Percentiles rank a stretch among this genome's conserved stretches.
These are phyloP conservation scores for Nephrocerus scutellatus DNA, from an alignment of 2,888 invertebrate genomes.

Conservation along the genomic window DNA sequence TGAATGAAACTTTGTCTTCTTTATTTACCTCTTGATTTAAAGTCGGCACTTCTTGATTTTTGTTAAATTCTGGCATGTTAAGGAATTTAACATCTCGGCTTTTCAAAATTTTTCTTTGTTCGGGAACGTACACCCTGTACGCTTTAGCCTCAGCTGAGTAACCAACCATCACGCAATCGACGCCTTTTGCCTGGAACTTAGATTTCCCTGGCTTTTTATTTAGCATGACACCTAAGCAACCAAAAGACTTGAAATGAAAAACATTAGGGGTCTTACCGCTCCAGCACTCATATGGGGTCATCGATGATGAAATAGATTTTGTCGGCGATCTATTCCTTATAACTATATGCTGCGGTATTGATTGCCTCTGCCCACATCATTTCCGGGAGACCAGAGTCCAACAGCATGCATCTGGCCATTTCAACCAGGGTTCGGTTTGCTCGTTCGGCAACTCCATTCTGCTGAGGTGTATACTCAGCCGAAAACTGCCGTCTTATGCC, in stretches of 20 bases:
- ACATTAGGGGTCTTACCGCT: conserved; percentile 12
- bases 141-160: conserved; percentile 10
- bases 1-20: background rate
- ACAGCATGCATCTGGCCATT: conserved; percentile 28
- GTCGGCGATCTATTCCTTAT: conserved; percentile 18
- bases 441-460: conserved; percentile 22
- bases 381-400: conserved; percentile 21
- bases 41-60: background rate
- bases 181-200: conserved; percentile 10
- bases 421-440: conserved; percentile 23
- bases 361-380: conserved; percentile 22
- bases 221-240: conserved; percentile 10
- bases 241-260: conserved; percentile 13
- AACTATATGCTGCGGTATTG: conserved; percentile 16
- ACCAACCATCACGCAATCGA: conserved; percentile 12
- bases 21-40: background rate
- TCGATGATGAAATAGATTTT: conserved; percentile 2
- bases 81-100: conserved; percentile 5
- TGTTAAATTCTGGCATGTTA: conserved; percentile 1
- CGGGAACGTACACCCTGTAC: conserved; percentile 7
- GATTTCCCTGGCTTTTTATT: conserved; percentile 13
- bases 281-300: conserved; percentile 24
- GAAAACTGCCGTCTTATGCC: conserved; percentile 12
- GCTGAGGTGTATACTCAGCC: conserved; percentile 17
- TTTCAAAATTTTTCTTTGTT: conserved; percentile 5